Base-by-base conservation (phyloP, 2,113 vertebrate genomes). In the Upupa epops region DNA sequence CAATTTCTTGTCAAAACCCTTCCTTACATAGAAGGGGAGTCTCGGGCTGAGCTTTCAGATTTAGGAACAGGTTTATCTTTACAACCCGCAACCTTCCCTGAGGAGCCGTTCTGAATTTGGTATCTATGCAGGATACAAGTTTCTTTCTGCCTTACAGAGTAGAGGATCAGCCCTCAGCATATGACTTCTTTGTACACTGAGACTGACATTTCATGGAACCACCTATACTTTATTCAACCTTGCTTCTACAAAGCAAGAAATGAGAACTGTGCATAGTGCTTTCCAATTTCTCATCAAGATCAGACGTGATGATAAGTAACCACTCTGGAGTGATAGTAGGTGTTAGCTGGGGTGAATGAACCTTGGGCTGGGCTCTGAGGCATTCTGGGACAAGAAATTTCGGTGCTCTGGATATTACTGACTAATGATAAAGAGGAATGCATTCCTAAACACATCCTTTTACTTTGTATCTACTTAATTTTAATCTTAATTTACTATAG, bases 61-160 rank as follows among this genome's bases (percentile, higher is more conserved):
- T 93, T 92, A 87, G 89, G 95, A 95, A 95, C 89, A 93, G 84
- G 94, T 95, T 96, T 96, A 94, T 92, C 95, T 91, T 94, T 93
- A 85, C 93, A 93, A 87, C 71, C 68, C 51, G 55, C 91, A 94
- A 1, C 66, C 55, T 89, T 92, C 95, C 94, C 87, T 1, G 46
- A 90, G 93, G 91, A 93, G 66, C 78, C 91, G 54, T 89, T 89
- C 82, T 83, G 87, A 76, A 89, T 82, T 74, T 89, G 91, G 82
- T 91, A 89, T 73, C 84, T 87, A 13, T 70, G 51, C 68, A 83
- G 84, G 71, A 87, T 83, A 94, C 93, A 95, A 72, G 84, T 24
- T 93, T 42, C 63, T 59, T 95, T 72, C 84, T 92, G 91, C 94
- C 78, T 95, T 82, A 74, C 75, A 85, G 87, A 85, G 74, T 59